Base-by-base conservation (phyloP, 2,888 invertebrate genomes). In the Dioctria rufipes region DNA sequence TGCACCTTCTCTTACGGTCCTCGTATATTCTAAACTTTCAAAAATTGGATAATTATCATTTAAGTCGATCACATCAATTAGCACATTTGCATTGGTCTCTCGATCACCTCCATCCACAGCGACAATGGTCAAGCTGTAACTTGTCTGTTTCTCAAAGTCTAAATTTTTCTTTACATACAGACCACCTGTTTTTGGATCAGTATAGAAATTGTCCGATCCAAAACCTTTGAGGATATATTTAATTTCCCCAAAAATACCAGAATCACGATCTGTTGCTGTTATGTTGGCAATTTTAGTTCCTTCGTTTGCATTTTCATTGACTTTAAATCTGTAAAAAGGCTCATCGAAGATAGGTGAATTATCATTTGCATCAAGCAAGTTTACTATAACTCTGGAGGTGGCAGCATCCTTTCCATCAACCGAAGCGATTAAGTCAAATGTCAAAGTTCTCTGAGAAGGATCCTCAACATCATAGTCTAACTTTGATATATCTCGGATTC, bases 31-130 rank as follows among this genome's bases (percentile, higher is more conserved):
- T 0, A 89, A 85, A 43, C 91, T 90, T 85, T 94, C 94, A 86
- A 95, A 95, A 2, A 91, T 86, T 0, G 95, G 95, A 42, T 92
- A 90, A 84, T 95, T 95, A 85, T 95, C 95, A 84, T 95, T 95
- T 0, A 94, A 92, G 85, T 95, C 95, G 4, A 92, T 86, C 0
- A 95, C 90, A 83, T 94, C 93, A 11, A 95, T 91, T 73, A 93
- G 92, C 54, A 95, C 89, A 87, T 94, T 94, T 0, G 93, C 92
- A 43, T 94, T 92, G 0, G 94, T 91, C 11, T 93, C 91, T 83
- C 92, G 92, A 0, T 94, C 95, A 0, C 96, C 96, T 0, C 95
- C 95, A 86, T 97, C 96, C 83, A 91, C 92, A 0, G 96, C 96
- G 83, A 95, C 94, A 78, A 95, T 91, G 0, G 94, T 95, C 80